Percentiles rank a stretch among this genome's conserved stretches.
Conservation (phyloP, 2,888 invertebrate species). For the Muscina levida region DNA sequence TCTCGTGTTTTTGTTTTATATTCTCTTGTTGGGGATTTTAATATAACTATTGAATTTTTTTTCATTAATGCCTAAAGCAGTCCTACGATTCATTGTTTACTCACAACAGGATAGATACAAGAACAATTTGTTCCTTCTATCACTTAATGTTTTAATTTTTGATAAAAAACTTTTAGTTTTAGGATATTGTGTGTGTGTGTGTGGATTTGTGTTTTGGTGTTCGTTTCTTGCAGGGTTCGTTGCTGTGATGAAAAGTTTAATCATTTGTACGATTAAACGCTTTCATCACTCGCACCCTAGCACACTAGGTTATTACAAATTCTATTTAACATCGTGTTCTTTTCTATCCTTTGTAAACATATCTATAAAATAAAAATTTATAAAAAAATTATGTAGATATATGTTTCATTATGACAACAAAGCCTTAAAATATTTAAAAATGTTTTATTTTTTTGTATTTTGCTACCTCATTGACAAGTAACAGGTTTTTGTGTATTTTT, state of each 20-base stretch:
- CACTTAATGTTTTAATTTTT: too few species aligned
- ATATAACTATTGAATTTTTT: slow-evolving; percentile 26
- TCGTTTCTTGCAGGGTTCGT: neutral
- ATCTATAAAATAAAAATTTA: slow-evolving; percentile 48
- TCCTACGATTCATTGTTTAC: slow-evolving; percentile 46
- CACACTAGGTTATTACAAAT: neutral
- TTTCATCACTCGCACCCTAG: neutral
- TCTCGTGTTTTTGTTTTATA: slow-evolving; percentile 13
- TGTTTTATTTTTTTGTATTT: slow-evolving; percentile 14
- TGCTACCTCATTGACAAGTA: slow-evolving; percentile 44
- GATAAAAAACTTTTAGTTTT: too few species aligned
- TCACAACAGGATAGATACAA: slow-evolving; percentile 23
- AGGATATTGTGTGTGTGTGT: too few species aligned
- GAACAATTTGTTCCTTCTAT: slow-evolving; percentile 41
- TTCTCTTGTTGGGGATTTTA: too few species aligned
- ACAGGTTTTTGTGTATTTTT: slow-evolving; percentile 29
- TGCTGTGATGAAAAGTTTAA: neutral
- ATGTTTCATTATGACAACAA: slow-evolving; percentile 27
- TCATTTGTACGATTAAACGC: neutral
- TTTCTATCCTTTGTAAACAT: slow-evolving; percentile 28
- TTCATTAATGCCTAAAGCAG: slow-evolving; percentile 48
- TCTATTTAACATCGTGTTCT: neutral
- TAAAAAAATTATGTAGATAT: slow-evolving; percentile 40
- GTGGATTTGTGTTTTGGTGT: too few species aligned
- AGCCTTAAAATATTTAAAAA: slow-evolving; percentile 49